phyloP scores from a whole-genome alignment of 2,113 vertebrate species.

The Rhegmatorhina hoffmannsi region DNA sequence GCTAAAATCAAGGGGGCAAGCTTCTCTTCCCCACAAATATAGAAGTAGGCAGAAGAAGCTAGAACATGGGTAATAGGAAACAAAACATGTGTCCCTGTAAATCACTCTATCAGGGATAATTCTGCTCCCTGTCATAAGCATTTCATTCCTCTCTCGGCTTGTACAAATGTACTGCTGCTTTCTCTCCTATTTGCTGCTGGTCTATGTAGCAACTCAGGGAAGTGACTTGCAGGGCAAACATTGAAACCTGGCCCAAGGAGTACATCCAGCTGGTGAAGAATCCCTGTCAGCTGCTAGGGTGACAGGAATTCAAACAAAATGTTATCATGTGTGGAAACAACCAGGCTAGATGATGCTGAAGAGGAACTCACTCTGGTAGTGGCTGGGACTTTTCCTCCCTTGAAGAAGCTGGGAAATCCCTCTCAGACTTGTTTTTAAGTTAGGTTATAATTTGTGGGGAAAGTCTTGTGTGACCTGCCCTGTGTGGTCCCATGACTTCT shows the following conservation, averaged over 20 bases:
- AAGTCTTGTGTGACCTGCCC: not conserved
- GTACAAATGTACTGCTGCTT: not conserved
- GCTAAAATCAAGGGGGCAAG: not conserved
- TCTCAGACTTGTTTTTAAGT: not conserved
- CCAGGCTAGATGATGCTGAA: not conserved
- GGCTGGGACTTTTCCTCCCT: not conserved
- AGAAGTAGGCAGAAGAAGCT: not conserved
- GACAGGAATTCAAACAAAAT: not conserved
- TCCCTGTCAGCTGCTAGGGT: not conserved
- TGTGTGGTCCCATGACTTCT: not conserved
- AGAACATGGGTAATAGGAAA: not conserved
- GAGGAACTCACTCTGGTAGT: not conserved
- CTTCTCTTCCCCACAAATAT: not conserved
- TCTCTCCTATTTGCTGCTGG: not conserved
- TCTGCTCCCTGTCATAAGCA: not conserved
- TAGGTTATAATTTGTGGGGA: not conserved
- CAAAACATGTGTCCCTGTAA: not conserved
- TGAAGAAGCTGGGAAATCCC: not conserved
- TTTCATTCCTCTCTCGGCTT: not conserved
- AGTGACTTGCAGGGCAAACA: not conserved
- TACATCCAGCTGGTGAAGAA: not conserved
- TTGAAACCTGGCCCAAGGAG: not conserved
- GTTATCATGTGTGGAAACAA: not conserved
- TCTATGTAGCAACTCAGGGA: not conserved
- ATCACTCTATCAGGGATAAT: not conserved